Conservation (phyloP, 2,797 vertebrate genomes). For the Tarsius wallacei region DNA sequence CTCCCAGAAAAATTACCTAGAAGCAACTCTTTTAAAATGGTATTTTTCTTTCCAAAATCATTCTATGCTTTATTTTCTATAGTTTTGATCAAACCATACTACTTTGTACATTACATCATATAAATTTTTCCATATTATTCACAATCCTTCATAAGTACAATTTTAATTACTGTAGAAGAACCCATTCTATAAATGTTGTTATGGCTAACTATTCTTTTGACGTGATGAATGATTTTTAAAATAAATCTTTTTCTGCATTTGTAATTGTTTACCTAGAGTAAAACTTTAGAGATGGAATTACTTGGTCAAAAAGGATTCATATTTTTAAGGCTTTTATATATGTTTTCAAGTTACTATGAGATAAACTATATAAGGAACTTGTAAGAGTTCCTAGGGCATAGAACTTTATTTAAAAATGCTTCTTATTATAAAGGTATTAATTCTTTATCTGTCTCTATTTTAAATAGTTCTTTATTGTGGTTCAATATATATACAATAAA, state of each 20-base stretch:
- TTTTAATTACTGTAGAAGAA: slow-evolving; percentile 1
- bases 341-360: not conserved
- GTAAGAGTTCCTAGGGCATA: not conserved
- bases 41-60: slow-evolving; percentile 24
- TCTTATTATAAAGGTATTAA: not conserved
- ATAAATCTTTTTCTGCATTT: not conserved
- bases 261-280: not conserved
- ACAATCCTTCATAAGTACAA: slow-evolving; percentile 16
- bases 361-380: not conserved
- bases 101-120: not conserved
- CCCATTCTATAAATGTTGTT: not conserved
- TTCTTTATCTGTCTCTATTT: not conserved
- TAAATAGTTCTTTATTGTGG: not conserved
- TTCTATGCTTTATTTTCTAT: not conserved
- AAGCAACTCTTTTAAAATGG: not conserved
- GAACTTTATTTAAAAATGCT: not conserved
- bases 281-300: not conserved
- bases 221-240: not conserved
- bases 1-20: not conserved
- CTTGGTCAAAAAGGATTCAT: not conserved
- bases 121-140: not conserved
- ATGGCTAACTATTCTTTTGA: not conserved
- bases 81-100: not conserved
- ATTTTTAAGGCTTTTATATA: not conserved
- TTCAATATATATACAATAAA: not conserved